Evolutionary conservation across 2,113 vertebrate genomes (phyloP), one percentile per base, ranked within the genome.

Genomic region (Motacilla tschutschensis): DNA sequence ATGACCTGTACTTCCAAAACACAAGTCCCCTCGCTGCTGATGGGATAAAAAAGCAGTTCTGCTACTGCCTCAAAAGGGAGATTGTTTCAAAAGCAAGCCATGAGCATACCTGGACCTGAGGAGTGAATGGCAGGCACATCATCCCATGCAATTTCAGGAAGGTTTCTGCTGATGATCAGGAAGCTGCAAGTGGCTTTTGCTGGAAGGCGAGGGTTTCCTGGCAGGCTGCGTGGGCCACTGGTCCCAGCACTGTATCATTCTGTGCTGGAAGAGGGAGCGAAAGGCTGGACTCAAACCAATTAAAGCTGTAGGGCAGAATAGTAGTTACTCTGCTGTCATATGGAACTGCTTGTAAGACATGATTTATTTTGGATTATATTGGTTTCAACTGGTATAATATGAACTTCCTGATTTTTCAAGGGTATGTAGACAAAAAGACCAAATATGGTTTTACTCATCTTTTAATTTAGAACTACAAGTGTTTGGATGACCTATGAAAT

Each of bases 331-430:
- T 66, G 29, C 72, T 86, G 84, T 92, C 90, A 77, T 91, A 79
- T 79, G 90, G 75, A 93, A 85, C 75, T 88, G 67, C 69, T 84
- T 92, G 90, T 78, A 87, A 77, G 72, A 87, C 33, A 29, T 90
- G 75, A 92, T 79, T 91, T 93, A 85, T 88, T 92, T 92, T 91
- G 62, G 60, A 70, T 92, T 88, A 77, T 86, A 79, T 91, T 90
- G 79, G 48, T 92, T 88, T 91, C 72, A 88, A 82, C 71, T 44
- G 64, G 57, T 87, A 67, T 85, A 82, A 57, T 71, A 74, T 10
- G 43, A 86, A 82, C 65, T 90, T 92, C 55, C 72, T 90, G 75
- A 67, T 79, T 92, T 91, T 92, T 85, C 5, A 13, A 84, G 81
- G 59, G 7, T 86, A 44, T 53, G 33, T 67, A 71, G 84, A 48